Evolutionary conservation across 2,113 vertebrate genomes (phyloP).

Genomic region (Mirounga angustirostris): DNA sequence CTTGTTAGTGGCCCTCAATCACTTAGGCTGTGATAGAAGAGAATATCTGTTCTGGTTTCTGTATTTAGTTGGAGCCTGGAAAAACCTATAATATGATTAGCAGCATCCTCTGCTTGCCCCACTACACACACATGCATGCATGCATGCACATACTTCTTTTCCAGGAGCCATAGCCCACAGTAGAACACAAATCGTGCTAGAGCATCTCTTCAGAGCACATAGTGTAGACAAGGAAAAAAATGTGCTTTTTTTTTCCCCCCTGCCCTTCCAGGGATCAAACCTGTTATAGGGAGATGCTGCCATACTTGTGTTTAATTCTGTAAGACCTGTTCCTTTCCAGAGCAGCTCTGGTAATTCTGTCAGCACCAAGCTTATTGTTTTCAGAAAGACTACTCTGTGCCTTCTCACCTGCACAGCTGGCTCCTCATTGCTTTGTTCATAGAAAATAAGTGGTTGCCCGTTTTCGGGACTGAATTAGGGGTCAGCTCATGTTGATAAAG

Average conservation of each 20-base stretch:
- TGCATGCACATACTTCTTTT: not conserved
- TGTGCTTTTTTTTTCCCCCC: not conserved
- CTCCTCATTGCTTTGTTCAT: not conserved
- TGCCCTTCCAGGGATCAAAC: not conserved
- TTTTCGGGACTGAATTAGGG: not conserved
- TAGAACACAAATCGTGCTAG: too few species aligned
- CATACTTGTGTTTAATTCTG: not conserved
- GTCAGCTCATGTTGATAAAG: not conserved
- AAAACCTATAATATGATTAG: not conserved
- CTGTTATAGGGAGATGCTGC: not conserved
- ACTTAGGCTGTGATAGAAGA: not conserved
- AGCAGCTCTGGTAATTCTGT: not conserved
- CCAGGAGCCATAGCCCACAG: not conserved
- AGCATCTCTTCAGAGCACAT: not conserved
- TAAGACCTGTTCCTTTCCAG: not conserved
- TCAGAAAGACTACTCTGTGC: not conserved
- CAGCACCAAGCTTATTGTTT: not conserved
- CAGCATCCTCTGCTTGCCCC: not conserved
- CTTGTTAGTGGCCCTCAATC: not conserved
- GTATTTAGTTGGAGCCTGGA: not conserved
- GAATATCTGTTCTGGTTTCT: not conserved
- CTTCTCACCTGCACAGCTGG: not conserved
- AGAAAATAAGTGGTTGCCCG: not conserved
- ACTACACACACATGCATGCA: not conserved
- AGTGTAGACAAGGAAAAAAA: not conserved